Evolutionary conservation across 2,113 vertebrate species (phyloP), one percentile per base, ranked within the genome.

Genomic region (Gnathonemus echidnorhynchus): DNA sequence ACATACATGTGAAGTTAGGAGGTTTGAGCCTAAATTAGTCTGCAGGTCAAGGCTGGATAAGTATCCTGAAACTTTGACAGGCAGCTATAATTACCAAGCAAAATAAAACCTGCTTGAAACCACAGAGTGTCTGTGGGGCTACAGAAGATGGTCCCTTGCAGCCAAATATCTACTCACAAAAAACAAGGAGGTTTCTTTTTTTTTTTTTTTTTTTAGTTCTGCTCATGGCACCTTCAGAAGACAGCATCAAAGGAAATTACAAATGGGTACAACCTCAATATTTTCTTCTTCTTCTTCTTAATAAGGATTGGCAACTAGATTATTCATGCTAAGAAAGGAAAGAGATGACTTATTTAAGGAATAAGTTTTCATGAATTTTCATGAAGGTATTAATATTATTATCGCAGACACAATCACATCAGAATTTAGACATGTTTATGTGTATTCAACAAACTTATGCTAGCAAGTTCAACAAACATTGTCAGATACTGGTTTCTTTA

Each of bases 301-400:
- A 39, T 87, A 56, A 87, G 48, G 13, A 87, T 53, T 87, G 50
- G 86, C 50, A 87, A 39, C n/a, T 87, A 53, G 21, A 86, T 86
- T 49, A 86, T 87, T 53, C 86, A 87, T 87, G 86, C 86, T 50
- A 53, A 39, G 35, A 87, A 53, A 24, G 48, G n/a, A 86, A 21
- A 48, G 5, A 86, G 24, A 86, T 27, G 6, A 35, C 74, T 80
- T 42, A 80, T 80, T 19, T 42, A 80, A 80, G 74, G 74, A 80
- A 42, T 80, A 80, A 0, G 4, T 35, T 80, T 42, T 42, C 74
- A 80, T 80, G 15, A 80, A 80, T 80, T 70, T 70, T 80, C 74
- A 80, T 35, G 74, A 80, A 80, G 74, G 74, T 21, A 42, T 80
- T 39, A 80, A 80, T 80, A 80, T 80, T 77, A 39, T 39, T 27